A percentile compares a stretch with the other conserved stretches of the same genome.
Evolutionary conservation across 2,888 invertebrate species (phyloP).

Genomic region (Eristalinus aeneus): DNA sequence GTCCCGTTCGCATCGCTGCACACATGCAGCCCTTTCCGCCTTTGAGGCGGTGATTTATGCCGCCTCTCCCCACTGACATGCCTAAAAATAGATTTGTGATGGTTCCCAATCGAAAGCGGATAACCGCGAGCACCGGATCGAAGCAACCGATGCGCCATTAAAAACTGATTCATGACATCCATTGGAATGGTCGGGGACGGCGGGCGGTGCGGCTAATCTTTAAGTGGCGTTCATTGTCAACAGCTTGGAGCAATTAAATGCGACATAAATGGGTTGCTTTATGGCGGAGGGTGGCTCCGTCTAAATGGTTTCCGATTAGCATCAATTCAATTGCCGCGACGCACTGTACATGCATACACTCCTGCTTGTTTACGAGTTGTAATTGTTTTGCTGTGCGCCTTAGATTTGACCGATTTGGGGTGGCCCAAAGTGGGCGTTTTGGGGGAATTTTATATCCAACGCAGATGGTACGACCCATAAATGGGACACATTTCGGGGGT

Average conservation of each 20-base stretch:
- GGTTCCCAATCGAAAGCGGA: background rate
- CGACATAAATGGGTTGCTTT: background rate
- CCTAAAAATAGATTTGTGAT: background rate
- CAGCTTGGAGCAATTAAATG: background rate
- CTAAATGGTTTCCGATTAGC: background rate
- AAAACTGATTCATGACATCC: slow-evolving; percentile 6
- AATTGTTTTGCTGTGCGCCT: background rate
- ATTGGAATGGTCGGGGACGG: background rate
- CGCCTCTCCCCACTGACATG: background rate
- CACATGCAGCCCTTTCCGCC: too few relatives aligned
- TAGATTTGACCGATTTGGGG: background rate
- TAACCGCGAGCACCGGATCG: background rate
- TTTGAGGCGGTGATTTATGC: background rate
- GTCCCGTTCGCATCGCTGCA: background rate
- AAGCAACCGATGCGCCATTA: background rate
- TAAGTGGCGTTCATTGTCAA: slow-evolving; percentile 1
- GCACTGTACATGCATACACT: background rate
- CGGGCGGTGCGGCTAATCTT: background rate
- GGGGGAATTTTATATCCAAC: background rate
- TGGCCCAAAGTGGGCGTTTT: background rate
- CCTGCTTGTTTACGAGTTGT: background rate
- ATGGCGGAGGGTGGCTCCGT: background rate
- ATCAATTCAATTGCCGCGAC: background rate
- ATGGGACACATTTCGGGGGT: background rate
- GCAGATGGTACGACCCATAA: background rate